Percentiles rank a stretch among this genome's conserved stretches.
phyloP scores from a whole-genome alignment of 2,888 invertebrate genomes.

The Alviniconcha strummeri region DNA sequence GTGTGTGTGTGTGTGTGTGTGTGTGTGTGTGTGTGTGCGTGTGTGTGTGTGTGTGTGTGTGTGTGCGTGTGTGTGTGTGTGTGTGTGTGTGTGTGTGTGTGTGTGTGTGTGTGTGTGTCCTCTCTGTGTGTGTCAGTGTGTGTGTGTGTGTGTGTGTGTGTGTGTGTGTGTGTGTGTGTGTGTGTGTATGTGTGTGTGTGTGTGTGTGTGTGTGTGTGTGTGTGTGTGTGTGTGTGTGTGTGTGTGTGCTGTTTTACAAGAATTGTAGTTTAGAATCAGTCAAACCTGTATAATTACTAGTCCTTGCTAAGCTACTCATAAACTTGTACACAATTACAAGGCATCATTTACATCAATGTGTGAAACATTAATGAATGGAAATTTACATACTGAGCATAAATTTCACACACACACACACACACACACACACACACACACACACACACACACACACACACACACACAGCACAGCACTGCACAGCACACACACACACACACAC shows the following conservation, averaged over 20 bases:
- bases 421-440: constrained; percentile 8
- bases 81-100: constrained; percentile 21
- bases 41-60: constrained; percentile 14
- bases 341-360: background rate
- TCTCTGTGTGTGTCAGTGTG: constrained; percentile 19
- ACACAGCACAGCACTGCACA: background rate
- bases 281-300: no score
- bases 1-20: constrained; percentile 18
- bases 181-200: background rate
- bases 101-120: constrained; percentile 23
- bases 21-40: constrained; percentile 21
- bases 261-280: no score
- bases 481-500: no score
- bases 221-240: no score
- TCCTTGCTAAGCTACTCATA: no score
- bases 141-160: constrained; percentile 22
- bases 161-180: background rate
- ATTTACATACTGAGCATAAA: background rate
- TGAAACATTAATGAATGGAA: background rate
- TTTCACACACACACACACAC: background rate
- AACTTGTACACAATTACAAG: no score
- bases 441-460: background rate
- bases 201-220: no score
- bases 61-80: constrained; percentile 15
- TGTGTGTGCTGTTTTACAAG: background rate